A percentile compares a stretch with the other conserved stretches of the same genome.
Conservation (phyloP, 2,113 vertebrate genomes). For the Eclectus roratus region DNA sequence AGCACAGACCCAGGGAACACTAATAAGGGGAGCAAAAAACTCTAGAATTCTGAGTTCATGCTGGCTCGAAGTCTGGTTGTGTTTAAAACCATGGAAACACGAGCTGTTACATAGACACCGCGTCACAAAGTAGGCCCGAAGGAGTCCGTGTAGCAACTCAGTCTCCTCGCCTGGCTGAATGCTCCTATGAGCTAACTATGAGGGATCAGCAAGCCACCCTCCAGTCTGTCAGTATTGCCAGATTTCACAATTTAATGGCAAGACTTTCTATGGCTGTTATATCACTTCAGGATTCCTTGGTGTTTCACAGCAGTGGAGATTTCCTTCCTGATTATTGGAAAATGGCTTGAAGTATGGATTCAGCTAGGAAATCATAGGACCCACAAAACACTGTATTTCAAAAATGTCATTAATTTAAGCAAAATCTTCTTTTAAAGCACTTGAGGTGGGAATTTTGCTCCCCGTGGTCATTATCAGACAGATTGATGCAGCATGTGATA, state of each 20-base stretch:
- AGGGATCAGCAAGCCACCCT: not conserved
- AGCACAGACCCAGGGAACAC: not conserved
- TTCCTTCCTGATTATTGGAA: not conserved
- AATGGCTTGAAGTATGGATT: not conserved
- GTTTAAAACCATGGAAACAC: conserved; percentile 3
- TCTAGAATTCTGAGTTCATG: not conserved
- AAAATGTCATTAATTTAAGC: not conserved
- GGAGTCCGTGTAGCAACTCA: not conserved
- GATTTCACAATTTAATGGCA: conserved; percentile 38
- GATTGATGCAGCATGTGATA: not conserved
- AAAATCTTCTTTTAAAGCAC: not conserved
- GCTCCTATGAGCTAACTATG: conserved; percentile 21
- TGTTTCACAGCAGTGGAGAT: not conserved
- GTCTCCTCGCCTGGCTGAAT: not conserved
- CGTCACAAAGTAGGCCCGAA: conserved; percentile 2
- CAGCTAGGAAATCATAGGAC: not conserved
- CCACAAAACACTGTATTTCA: not conserved
- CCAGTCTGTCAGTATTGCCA: not conserved
- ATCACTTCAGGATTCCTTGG: not conserved
- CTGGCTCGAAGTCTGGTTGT: not conserved
- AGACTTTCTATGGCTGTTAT: not conserved
- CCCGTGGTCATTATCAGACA: not conserved
- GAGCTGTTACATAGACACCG: not conserved
- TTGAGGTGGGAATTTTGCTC: not conserved
- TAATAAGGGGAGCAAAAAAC: not conserved